Conservation (phyloP, 2,797 vertebrate species). For the Semaprochilodus insignis region DNA sequence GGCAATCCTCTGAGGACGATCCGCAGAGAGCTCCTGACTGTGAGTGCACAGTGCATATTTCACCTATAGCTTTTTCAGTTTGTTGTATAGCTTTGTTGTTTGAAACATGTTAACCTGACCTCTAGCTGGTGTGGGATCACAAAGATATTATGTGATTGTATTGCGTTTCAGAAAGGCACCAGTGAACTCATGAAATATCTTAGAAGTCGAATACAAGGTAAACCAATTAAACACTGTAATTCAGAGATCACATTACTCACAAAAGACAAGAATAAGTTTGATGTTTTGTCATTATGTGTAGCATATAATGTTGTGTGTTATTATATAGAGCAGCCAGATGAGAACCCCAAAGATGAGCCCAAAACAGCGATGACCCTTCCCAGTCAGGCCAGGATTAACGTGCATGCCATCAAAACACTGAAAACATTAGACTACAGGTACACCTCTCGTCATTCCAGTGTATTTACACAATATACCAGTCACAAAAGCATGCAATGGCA, state of each 20-base stretch:
- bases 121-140: neutral
- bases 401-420: constrained; percentile 83
- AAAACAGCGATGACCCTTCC: constrained; percentile 91
- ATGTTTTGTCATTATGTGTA: neutral
- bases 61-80: neutral
- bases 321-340: constrained; percentile 76
- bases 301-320: neutral
- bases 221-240: neutral
- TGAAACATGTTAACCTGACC: neutral
- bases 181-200: constrained; percentile 92
- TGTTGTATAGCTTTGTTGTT: neutral
- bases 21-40: constrained; percentile 90
- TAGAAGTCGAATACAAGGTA: constrained; percentile 92
- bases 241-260: neutral
- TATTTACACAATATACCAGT: neutral
- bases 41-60: constrained; percentile 66
- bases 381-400: constrained; percentile 85
- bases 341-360: constrained; percentile 60
- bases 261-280: neutral
- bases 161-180: constrained; percentile 88
- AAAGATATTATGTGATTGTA: constrained; percentile 24
- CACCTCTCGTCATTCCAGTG: neutral
- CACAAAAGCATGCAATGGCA: too few relatives aligned
- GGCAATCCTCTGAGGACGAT: constrained; percentile 94
- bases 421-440: constrained; percentile 90